These are phyloP conservation scores for Rana temporaria DNA, from an alignment of 2,113 vertebrate species.

Conservation along the genomic window DNA sequence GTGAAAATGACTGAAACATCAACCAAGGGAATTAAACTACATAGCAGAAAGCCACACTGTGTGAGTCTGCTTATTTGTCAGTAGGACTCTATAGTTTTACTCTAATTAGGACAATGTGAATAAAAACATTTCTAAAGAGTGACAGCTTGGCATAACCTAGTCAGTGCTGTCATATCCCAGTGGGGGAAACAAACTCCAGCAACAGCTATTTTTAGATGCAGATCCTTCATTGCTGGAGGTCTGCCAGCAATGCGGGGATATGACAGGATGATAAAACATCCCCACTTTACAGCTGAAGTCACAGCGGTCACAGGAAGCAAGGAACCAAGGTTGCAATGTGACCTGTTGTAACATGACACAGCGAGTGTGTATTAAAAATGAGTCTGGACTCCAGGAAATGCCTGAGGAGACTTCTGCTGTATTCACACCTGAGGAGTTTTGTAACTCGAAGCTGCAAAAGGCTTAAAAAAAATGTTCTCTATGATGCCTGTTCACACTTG, in stretches of 20 bases:
- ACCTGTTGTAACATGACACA: conserved; percentile 59
- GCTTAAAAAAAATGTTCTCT: no score
- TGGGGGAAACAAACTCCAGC: conserved; percentile 56
- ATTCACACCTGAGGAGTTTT: no score
- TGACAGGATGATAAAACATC: conserved; percentile 68
- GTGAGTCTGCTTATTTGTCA: conserved; percentile 45
- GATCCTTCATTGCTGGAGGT: conserved; percentile 63
- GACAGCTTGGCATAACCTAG: conserved; percentile 58
- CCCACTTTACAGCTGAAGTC: conserved; percentile 63
- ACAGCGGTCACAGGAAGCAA: conserved; percentile 64
- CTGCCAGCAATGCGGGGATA: conserved; percentile 60
- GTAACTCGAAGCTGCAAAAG: no score
- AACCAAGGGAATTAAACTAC: conserved; percentile 17
- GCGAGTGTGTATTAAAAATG: conserved; percentile 30
- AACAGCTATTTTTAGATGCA: conserved; percentile 59
- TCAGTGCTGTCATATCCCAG: conserved; percentile 55
- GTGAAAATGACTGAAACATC: not conserved
- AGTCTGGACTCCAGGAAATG: conserved; percentile 26
- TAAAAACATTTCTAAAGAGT: conserved; percentile 58
- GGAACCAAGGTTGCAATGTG: conserved; percentile 65
- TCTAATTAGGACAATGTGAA: conserved; percentile 54
- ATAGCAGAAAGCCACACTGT: conserved; percentile 27
- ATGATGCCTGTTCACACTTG: no score
- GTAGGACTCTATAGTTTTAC: not conserved
- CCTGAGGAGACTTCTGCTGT: not conserved